phyloP scores from a whole-genome alignment of 2,113 vertebrate genomes.

The Etia nguti region DNA sequence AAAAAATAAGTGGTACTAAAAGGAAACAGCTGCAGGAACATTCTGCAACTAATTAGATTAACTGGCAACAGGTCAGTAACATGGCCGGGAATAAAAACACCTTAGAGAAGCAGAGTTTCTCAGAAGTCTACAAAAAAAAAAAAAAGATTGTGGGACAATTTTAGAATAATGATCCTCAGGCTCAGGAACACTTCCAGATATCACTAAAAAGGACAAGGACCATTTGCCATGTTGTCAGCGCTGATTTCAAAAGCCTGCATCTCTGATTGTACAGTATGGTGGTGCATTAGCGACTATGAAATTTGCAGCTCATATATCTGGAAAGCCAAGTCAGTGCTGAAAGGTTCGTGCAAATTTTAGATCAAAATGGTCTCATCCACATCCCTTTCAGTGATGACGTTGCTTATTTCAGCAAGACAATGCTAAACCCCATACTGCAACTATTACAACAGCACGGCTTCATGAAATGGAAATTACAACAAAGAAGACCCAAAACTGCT shows the following conservation, averaged over 20 bases:
- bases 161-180: background rate
- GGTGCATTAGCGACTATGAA: background rate
- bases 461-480: background rate
- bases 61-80: background rate
- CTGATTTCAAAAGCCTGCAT: background rate
- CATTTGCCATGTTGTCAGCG: background rate
- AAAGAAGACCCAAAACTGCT: background rate
- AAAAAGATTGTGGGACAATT: background rate
- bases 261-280: background rate
- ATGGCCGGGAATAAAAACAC: background rate
- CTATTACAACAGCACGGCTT: background rate
- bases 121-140: background rate
- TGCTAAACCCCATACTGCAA: background rate
- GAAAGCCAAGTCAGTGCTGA: background rate
- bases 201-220: background rate
- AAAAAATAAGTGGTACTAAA: background rate
- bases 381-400: background rate
- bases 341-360: background rate
- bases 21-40: background rate
- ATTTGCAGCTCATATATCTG: background rate
- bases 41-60: background rate
- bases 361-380: background rate
- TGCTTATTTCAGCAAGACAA: background rate
- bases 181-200: background rate
- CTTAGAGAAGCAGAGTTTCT: background rate